Conservation (phyloP, 2,888 invertebrate species). For the Mechanitis mazaeus region DNA sequence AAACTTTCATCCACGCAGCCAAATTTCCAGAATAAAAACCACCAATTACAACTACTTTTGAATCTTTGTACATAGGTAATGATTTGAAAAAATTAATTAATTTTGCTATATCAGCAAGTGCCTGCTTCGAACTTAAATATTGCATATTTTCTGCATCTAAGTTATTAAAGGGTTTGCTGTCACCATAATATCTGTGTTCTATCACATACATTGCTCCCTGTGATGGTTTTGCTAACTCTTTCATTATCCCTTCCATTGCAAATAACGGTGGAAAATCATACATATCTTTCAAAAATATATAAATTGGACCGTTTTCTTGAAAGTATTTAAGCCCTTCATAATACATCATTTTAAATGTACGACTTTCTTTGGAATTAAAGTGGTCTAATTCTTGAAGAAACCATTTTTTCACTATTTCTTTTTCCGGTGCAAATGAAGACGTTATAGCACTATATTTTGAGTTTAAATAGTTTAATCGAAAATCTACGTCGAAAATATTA, state of each 20-base stretch:
- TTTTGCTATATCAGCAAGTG: conserved; percentile 55
- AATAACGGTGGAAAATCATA: conserved; percentile 39
- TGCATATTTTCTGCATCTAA: conserved; percentile 45
- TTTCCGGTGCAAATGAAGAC: conserved; percentile 30
- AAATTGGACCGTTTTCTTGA: conserved; percentile 52
- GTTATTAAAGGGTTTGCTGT: conserved; percentile 54
- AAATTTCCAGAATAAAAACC: conserved; percentile 66
- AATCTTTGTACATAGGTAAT: conserved; percentile 38
- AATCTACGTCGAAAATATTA: conserved; percentile 34
- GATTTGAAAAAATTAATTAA: conserved; percentile 45
- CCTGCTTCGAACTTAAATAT: conserved; percentile 56
- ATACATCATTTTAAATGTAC: conserved; percentile 60
- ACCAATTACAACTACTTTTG: conserved; percentile 61
- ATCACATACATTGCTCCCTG: conserved; percentile 56
- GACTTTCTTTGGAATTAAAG: conserved; percentile 45
- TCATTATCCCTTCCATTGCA: conserved; percentile 52
- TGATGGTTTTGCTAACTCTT: conserved; percentile 60
- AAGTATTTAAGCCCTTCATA: conserved; percentile 52
- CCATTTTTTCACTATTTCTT: conserved; percentile 41
- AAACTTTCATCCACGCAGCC: conserved; percentile 60
- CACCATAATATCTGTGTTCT: conserved; percentile 65
- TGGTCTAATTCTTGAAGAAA: conserved; percentile 58
- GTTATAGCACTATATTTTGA: conserved; percentile 37
- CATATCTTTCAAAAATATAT: conserved; percentile 58
- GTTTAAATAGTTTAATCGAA: conserved; percentile 41